A percentile compares a stretch with the other conserved stretches of the same genome.
Conservation (phyloP, 1,140 invertebrate species). For the Drosophila gunungcola region DNA sequence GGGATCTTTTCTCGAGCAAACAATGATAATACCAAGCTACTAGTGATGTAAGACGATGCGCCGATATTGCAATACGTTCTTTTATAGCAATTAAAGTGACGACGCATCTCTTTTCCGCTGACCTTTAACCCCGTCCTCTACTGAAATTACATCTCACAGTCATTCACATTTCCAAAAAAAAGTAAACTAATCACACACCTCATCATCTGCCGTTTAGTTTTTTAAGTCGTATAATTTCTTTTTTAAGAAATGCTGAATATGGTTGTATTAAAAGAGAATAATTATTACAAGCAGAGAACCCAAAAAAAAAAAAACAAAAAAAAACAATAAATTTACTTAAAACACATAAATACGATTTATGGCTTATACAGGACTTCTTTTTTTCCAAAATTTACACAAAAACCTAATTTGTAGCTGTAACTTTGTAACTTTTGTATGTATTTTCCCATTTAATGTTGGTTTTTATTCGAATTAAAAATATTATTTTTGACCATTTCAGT, state of each 20-base stretch:
- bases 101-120: constrained; percentile 46
- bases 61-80: constrained; percentile 75
- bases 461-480: constrained; percentile 67
- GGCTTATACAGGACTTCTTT: constrained; percentile 38
- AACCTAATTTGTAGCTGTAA: constrained; percentile 25
- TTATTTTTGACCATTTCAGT: constrained; percentile 32
- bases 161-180: constrained; percentile 25
- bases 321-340: constrained; percentile 38
- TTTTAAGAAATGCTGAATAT: constrained; percentile 70
- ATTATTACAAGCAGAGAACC: constrained; percentile 20
- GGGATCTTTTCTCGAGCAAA: constrained; percentile 30
- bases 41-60: constrained; percentile 68
- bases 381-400: constrained; percentile 58
- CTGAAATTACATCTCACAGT: constrained; percentile 66
- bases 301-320: constrained; percentile 9
- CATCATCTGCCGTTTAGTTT: constrained; percentile 64
- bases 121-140: constrained; percentile 63
- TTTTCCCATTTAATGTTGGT: constrained; percentile 66
- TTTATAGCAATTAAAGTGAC: constrained; percentile 54
- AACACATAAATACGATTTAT: constrained; percentile 29
- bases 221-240: constrained; percentile 57
- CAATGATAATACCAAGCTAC: constrained; percentile 58
- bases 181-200: constrained; percentile 10
- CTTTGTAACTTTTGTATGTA: constrained; percentile 67
- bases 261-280: constrained; percentile 61